Conservation (phyloP, 2,797 vertebrate species). For the Squalus acanthias region DNA sequence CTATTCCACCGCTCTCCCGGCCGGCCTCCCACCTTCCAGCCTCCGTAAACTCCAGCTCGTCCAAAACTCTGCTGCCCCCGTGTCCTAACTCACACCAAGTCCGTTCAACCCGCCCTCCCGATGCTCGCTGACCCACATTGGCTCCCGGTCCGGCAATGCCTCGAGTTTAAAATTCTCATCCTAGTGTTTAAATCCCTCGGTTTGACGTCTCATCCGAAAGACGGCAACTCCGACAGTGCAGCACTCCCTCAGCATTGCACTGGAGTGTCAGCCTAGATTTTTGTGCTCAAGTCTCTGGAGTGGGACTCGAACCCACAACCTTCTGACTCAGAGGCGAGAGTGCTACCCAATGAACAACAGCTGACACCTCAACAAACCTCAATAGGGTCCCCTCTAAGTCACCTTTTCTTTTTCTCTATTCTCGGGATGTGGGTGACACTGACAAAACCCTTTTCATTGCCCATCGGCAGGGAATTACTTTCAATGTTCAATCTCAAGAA, state of each 20-base stretch:
- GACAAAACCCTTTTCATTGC: not conserved
- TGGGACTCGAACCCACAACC: too few species aligned
- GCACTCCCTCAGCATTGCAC: not conserved
- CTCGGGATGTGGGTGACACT: not conserved
- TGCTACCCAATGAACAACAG: too few species aligned
- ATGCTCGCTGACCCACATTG: not conserved
- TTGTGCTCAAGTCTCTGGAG: not conserved
- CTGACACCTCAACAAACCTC: too few species aligned
- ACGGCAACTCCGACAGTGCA: not conserved
- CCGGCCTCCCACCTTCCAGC: not conserved
- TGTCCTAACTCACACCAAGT: not conserved
- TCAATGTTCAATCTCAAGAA: not conserved
- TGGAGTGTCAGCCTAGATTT: not conserved
- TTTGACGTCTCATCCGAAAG: not conserved
- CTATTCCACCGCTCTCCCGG: not conserved
- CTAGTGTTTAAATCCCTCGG: not conserved
- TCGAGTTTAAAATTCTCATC: not conserved
- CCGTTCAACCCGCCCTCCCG: too few species aligned
- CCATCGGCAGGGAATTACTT: not conserved
- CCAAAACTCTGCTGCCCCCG: not conserved
- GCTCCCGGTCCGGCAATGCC: too few species aligned
- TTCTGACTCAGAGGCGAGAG: too few species aligned
- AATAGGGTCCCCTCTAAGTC: too few species aligned
- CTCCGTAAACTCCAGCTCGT: not conserved
- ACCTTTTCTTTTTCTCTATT: too few species aligned